phyloP scores from a whole-genome alignment of 2,888 invertebrate genomes.

The Tenthredo amoena region DNA sequence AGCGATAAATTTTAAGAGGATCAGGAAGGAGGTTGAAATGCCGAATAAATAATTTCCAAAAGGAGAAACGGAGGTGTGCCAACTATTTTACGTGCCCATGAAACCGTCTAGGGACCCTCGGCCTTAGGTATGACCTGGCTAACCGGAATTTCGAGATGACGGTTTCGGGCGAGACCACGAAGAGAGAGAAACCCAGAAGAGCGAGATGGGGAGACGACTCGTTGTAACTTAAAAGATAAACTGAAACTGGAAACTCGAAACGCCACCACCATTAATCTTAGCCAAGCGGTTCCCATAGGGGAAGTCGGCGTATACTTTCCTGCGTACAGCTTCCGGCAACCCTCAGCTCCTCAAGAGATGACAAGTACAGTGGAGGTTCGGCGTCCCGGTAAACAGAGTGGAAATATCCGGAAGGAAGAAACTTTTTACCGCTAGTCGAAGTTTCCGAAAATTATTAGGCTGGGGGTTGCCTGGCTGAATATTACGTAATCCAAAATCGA shows the following conservation, averaged over 20 bases:
- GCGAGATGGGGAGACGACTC: not conserved
- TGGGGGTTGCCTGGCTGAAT: not conserved
- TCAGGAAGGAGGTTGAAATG: slow-evolving; percentile 2
- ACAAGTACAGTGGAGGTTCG: slow-evolving; percentile 13
- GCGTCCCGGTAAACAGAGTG: slow-evolving; percentile 6
- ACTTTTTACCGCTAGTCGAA: not conserved
- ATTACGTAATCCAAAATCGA: not conserved
- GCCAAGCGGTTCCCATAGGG: slow-evolving; percentile 24
- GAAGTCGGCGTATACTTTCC: slow-evolving; percentile 38
- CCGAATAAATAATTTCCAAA: slow-evolving; percentile 17
- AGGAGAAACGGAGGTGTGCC: slow-evolving; percentile 1
- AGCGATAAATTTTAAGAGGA: not conserved
- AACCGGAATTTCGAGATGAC: slow-evolving; percentile 47
- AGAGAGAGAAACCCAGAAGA: not conserved
- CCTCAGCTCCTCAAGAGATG: slow-evolving; percentile 36
- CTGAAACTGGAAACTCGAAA: slow-evolving; percentile 48
- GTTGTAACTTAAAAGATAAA: slow-evolving; percentile 52
- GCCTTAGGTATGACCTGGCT: slow-evolving; percentile 20
- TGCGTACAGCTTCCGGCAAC: slow-evolving; percentile 49
- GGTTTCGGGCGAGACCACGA: not conserved
- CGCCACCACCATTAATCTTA: slow-evolving; percentile 44
- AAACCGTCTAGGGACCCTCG: slow-evolving; percentile 9
- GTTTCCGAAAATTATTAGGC: not conserved
- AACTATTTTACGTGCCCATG: slow-evolving; percentile 5
- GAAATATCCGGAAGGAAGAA: not conserved